phyloP scores from a whole-genome alignment of 2,888 invertebrate genomes.

The Electrophaes corylata region DNA sequence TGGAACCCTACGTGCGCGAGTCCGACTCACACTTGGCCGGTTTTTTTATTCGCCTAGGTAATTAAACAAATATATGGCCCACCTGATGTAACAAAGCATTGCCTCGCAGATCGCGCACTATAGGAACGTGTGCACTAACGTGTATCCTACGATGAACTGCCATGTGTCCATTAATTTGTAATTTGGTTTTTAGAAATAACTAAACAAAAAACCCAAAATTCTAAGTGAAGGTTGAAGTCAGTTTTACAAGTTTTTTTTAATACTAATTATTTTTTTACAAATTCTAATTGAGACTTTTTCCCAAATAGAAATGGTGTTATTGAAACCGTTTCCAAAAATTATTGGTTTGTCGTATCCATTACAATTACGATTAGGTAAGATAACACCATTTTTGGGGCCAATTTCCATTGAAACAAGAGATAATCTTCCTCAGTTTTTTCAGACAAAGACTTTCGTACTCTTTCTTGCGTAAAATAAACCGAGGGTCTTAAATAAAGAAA shows the following conservation, averaged over 20 bases:
- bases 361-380: constrained; percentile 59
- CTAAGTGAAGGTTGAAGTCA: no score
- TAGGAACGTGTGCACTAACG: no score
- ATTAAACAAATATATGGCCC: no score
- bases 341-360: constrained; percentile 46
- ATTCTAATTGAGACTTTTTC: neutral
- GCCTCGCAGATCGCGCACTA: no score
- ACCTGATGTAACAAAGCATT: no score
- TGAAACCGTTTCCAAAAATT: constrained; percentile 25
- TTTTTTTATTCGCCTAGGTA: no score
- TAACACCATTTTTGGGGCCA: constrained; percentile 53
- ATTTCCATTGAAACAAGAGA: constrained; percentile 56
- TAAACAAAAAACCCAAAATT: no score
- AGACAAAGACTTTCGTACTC: constrained; percentile 20
- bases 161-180: no score
- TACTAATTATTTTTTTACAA: neutral
- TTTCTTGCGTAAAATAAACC: constrained; percentile 13
- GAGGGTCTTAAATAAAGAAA: constrained; percentile 19
- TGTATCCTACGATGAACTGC: no score
- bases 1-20: no score
- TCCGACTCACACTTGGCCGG: no score
- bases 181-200: no score
- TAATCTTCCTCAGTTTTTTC: constrained; percentile 14
- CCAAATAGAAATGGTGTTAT: neutral
- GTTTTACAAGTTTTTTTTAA: neutral